Conservation (phyloP, 2,797 vertebrate species). For the Benthosema pterotum region DNA sequence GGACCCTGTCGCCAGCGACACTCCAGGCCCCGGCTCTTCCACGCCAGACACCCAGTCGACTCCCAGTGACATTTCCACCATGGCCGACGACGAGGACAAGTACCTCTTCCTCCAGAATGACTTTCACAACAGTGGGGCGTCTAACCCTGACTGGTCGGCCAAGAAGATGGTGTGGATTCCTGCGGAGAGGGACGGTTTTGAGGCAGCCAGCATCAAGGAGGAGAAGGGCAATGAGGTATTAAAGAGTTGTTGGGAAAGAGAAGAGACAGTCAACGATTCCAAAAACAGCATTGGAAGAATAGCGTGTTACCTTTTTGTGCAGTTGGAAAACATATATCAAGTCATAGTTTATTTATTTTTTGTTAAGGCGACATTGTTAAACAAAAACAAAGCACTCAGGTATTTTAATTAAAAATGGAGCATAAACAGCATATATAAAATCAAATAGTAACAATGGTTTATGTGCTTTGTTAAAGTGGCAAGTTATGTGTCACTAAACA, state of each 20-base stretch:
- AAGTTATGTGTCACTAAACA: too few species aligned
- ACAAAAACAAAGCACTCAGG: too few species aligned
- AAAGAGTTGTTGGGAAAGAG: neutral
- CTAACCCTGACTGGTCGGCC: constrained; percentile 93
- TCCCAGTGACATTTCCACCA: constrained; percentile 65
- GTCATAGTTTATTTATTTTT: too few species aligned
- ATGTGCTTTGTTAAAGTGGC: too few species aligned
- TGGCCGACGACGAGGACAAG: constrained; percentile 90
- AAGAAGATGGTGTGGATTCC: constrained; percentile 95
- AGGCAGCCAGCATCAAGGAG: constrained; percentile 91
- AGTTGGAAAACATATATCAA: too few species aligned
- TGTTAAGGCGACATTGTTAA: too few species aligned
- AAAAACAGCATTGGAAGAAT: too few species aligned
- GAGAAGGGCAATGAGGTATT: constrained; percentile 90
- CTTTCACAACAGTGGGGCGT: constrained; percentile 85
- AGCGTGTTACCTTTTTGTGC: too few species aligned
- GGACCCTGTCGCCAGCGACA: neutral
- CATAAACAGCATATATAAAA: too few species aligned
- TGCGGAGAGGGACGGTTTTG: constrained; percentile 93
- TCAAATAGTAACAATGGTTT: too few species aligned
- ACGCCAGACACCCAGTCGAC: neutral
- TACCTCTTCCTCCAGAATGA: constrained; percentile 93
- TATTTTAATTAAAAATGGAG: too few species aligned
- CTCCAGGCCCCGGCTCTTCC: constrained; percentile 8
- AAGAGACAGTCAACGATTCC: too few species aligned